Base-by-base conservation (phyloP, 2,888 invertebrate genomes). In the Nipponacmea schrenckii region DNA sequence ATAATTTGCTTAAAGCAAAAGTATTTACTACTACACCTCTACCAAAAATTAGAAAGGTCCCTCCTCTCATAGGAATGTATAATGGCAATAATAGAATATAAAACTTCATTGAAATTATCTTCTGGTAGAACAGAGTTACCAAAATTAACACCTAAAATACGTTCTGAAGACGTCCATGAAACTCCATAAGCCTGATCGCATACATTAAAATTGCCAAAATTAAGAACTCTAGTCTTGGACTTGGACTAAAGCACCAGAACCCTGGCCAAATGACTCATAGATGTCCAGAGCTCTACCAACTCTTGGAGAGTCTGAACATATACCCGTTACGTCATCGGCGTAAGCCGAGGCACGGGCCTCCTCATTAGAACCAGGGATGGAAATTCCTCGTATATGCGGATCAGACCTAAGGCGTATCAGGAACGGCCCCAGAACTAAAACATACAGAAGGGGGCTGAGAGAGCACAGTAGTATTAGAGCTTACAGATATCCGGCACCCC, bases 251-350 rank as follows among this genome's bases (percentile, higher is more conserved):
- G 26, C 4, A n/a, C 31, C 15, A 7, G 26, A 26, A 1, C n/a
- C 48, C 27, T 56, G 50, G 10, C 56, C 31, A 17, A n/a, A n/a
- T 24, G 8, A 24, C 24, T 64, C 64, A 64, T 50, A 46, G 24
- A 69, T 27, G 20, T 69, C 27, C 26, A 69, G 46, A 24, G 50
- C 46, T 17, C 50, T 63, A 64, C 48, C 20, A 17, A 45, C 67
- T 56, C 67, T 67, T 45, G 5, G 44, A 46, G 62, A 62, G 27
- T 26, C 44, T 20, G 24, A 48, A 39, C 71, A 70, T 48, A 63
- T 68, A 15, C 69, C 62, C 64, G 46, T 67, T 65, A 71, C 68
- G 63, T 71, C 69, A 62, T 75, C 75, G 39, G 71, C 73, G 56
- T 50, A 48, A 56, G 24, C 24, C 8, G 56, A 24, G 56, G 8